Base-by-base conservation (phyloP, 30 jellyfish, hydroid and myxozoan species). In the Cassiopea andromeda region DNA sequence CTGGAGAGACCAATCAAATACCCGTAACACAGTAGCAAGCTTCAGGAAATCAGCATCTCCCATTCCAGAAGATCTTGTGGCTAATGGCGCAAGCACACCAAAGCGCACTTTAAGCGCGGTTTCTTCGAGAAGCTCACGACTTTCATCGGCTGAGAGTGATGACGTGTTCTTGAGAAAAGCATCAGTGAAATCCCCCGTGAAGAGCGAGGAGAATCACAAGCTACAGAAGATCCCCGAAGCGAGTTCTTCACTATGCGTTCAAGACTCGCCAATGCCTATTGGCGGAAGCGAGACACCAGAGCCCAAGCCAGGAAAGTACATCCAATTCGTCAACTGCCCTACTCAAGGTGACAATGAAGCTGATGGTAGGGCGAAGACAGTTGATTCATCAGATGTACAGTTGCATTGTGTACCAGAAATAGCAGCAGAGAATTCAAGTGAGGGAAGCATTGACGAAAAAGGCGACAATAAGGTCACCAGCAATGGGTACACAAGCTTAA, bases 221-320 rank as follows among this genome's bases (percentile, higher is more conserved):
- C 85, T 87, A 4, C 78, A 72, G 78, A 50, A 87, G 69, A 87
- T 87, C 57, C 94, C 94, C 16, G 94, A 87, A 83, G 90, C 61
- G 86, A 87, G 78, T 54, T 58, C 73, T 44, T 38, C 83, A 48
- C 15, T 27, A 18, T 44, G 9, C 4, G 68, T 38, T 19, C 75
- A 13, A 54, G 74, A 48, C n/a, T 16, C 70, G 19, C 7, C 86
- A 54, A 58, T 3, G 14, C 5, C 54, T 10, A 43, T 10, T 6
- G 50, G 54, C 7, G 79, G 79, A 7, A 49, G 61, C n/a, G 46
- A 59, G 1, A 7, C 71, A 14, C 82, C 88, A 46, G 93, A 16
- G 4, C 78, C 89, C 3, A 59, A 64, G 27, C 71, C 87, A 49
- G 90, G 94, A 44, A 87, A 87, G 57, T 87, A 87, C 75, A 70